Evolutionary conservation across 2,797 vertebrate species (phyloP).

Genomic region (Enteromius argenteus): DNA sequence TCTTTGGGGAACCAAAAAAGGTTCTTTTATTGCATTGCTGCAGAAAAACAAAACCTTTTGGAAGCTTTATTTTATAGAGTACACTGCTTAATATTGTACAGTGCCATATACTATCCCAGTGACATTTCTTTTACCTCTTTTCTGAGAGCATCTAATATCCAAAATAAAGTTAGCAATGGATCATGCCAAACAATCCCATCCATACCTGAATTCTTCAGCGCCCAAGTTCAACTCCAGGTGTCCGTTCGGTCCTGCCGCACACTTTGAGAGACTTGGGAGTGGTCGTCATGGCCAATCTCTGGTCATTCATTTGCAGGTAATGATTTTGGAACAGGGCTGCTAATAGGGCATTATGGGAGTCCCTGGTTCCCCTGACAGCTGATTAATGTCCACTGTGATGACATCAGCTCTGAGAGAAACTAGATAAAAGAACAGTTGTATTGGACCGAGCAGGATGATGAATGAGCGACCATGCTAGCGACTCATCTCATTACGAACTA

Average conservation of each 20-base stretch:
- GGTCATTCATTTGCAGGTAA: slow-evolving; percentile 91
- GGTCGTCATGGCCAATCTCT: slow-evolving; percentile 73
- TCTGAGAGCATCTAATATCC: neutral
- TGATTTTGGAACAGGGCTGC: slow-evolving; percentile 88
- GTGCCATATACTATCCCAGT: neutral
- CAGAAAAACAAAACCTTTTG: neutral
- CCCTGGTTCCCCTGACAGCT: slow-evolving; percentile 81
- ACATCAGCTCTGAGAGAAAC: slow-evolving; percentile 91
- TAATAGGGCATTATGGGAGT: slow-evolving; percentile 97
- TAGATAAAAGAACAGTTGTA: slow-evolving; percentile 96
- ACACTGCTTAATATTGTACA: neutral
- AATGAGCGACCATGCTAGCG: slow-evolving; percentile 94
- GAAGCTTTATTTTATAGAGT: neutral
- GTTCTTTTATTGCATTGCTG: neutral
- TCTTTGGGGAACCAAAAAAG: neutral
- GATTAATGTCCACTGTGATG: slow-evolving; percentile 95
- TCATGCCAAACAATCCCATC: neutral
- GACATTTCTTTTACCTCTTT: neutral
- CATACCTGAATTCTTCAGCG: neutral
- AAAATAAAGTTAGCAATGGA: neutral
- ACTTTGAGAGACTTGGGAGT: slow-evolving; percentile 71
- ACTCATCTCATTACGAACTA: slow-evolving; percentile 96
- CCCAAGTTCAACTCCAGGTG: slow-evolving; percentile 38
- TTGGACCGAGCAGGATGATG: slow-evolving; percentile 99
- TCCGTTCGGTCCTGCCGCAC: slow-evolving; percentile 21